Base-by-base conservation (phyloP, 2,888 invertebrate species). In the Oligia latruncula region DNA sequence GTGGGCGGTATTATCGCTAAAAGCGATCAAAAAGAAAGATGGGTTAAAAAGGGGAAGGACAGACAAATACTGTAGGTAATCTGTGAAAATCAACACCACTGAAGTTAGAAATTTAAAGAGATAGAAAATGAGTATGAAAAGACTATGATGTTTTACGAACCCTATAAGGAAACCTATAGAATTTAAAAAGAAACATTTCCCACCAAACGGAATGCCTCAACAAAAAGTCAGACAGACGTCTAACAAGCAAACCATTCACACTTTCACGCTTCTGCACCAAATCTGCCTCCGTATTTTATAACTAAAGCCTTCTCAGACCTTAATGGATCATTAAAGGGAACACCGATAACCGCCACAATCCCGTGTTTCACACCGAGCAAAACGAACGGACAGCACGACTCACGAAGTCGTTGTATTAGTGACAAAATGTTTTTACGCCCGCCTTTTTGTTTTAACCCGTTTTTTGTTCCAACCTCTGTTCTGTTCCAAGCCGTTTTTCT, bases 361-460 rank as follows among this genome's bases (percentile, higher is more conserved):
- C 90, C 80, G 65, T 89, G 88, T 87, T 89, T 89, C 89, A 89
- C 89, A 89, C 86, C 76, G 84, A 88, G 79, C 86, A 89, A 82
- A 86, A 88, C 88, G 84, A 88, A 89, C 77, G 40, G 62, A 74
- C 83, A 64, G 77, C 88, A 89, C 88, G 89, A 87, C 88, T 89
- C 90, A 89, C 88, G 89, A 87, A 78, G 82, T 86, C 83, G 82
- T 84, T 90, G 90, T 92, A 93, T 93, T 92, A 92, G 92, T 94
- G 94, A 94, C 94, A 94, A 94, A 94, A 93, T 94, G 94, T 92
- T 94, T 93, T 94, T 94, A 94, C 94, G 93, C 94, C 93, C 91
- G 83, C 55, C 74, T 82, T 88, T 84, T 87, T 89, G 80, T 83
- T 73, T 46, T 52, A 77, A 73, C 66, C 67, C 49, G 65, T 52